A percentile compares a stretch with the other conserved stretches of the same genome.
Conservation (phyloP, 2,888 invertebrate species). For the Isoperla grammatica region DNA sequence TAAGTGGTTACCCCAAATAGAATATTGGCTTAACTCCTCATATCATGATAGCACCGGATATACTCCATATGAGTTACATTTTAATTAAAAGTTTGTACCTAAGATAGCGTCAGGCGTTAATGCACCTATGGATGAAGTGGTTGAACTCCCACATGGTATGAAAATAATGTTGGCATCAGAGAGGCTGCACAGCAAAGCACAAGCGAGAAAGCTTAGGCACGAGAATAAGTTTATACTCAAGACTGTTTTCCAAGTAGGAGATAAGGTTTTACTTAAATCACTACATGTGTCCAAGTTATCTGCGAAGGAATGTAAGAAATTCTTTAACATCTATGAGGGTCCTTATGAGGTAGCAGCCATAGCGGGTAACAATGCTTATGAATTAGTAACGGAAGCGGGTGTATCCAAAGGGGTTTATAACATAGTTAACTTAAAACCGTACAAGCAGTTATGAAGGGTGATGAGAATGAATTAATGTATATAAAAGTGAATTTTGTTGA, state of each 20-base stretch:
- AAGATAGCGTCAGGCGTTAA: no score
- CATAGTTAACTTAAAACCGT: no score
- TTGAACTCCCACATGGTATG: background rate
- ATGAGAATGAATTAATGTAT: no score
- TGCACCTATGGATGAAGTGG: no score
- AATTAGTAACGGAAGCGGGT: no score
- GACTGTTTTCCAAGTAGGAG: background rate
- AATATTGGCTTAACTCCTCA: conserved; percentile 23
- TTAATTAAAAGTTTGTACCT: no score
- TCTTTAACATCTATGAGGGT: background rate
- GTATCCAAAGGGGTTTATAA: no score
- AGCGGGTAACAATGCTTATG: no score
- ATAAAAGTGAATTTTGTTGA: no score
- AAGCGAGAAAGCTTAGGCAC: background rate
- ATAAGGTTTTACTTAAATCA: background rate
- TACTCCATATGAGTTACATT: conserved; percentile 22
- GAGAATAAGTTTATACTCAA: background rate
- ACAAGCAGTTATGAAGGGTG: no score
- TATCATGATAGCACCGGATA: conserved; percentile 29
- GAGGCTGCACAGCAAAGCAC: background rate
- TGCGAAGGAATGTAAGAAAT: background rate
- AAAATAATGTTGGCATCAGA: background rate
- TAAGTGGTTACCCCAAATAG: conserved; percentile 16
- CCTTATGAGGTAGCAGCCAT: background rate
- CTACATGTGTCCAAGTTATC: background rate